phyloP scores from a whole-genome alignment of 2,113 vertebrate species.

The Eretmochelys imbricata region DNA sequence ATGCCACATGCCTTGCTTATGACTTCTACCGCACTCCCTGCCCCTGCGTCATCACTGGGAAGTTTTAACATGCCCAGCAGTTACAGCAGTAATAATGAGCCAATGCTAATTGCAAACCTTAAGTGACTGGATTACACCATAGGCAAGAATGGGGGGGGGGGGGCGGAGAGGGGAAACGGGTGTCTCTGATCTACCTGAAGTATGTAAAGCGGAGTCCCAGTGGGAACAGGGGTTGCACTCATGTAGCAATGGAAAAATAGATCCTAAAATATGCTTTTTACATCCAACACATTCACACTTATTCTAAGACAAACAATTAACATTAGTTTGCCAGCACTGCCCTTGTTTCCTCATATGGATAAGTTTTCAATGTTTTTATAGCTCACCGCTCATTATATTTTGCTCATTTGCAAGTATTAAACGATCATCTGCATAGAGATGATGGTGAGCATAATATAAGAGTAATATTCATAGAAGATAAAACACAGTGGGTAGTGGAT shows the following conservation, averaged over 20 bases:
- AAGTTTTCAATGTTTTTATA: neutral
- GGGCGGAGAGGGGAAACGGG: conserved; percentile 29
- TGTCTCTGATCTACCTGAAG: conserved; percentile 36
- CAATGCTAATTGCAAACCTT: neutral
- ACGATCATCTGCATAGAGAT: conserved; percentile 25
- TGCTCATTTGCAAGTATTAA: conserved; percentile 40
- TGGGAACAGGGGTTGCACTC: neutral
- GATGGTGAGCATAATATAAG: conserved; percentile 21
- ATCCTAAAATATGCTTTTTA: neutral
- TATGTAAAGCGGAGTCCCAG: neutral
- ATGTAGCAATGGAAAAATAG: neutral
- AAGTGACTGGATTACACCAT: conserved; percentile 58
- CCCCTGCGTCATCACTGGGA: neutral
- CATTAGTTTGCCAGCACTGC: neutral
- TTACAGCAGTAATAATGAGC: conserved; percentile 10
- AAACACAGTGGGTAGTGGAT: conserved; percentile 16
- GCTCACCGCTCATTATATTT: neutral
- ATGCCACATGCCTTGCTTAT: neutral
- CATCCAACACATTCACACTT: conserved; percentile 21
- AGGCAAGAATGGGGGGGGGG: conserved; percentile 27
- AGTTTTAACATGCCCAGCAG: conserved; percentile 2
- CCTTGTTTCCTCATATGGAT: neutral
- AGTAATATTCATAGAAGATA: neutral
- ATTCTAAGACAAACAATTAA: conserved; percentile 12
- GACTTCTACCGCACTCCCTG: neutral